Evolutionary conservation across 1,140 invertebrate genomes (phyloP).

Genomic region (Lepidurus packardi): DNA sequence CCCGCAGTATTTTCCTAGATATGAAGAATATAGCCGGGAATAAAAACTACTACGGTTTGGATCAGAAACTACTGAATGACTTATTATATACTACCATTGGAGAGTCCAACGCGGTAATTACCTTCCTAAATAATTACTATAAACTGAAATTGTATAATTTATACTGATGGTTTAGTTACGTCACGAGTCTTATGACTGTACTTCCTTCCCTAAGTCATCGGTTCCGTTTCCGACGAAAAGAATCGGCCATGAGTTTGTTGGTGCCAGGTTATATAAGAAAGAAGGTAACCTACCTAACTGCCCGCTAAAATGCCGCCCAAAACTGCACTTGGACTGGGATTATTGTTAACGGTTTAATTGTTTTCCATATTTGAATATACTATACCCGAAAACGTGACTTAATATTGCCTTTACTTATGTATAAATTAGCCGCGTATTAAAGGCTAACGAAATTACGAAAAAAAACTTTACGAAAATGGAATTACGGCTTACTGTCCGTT

Average conservation of each 20-base stretch:
- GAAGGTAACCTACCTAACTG: not conserved
- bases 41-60: not conserved
- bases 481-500: too few species aligned
- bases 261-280: not conserved
- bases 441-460: too few species aligned
- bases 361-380: not conserved
- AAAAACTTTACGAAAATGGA: too few species aligned
- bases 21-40: not conserved
- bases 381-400: too few species aligned
- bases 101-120: not conserved
- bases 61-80: not conserved
- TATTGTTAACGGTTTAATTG: slow-evolving; percentile 9
- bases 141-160: not conserved
- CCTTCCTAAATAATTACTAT: not conserved
- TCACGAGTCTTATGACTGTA: not conserved
- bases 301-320: slow-evolving; percentile 12
- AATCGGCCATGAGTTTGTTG: not conserved
- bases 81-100: not conserved
- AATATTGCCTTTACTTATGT: too few species aligned
- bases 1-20: not conserved
- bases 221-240: slow-evolving; percentile 23
- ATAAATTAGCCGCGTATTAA: too few species aligned
- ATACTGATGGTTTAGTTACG: slow-evolving; percentile 16
- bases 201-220: not conserved
- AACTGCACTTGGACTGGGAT: slow-evolving; percentile 26